phyloP scores from a whole-genome alignment of 2,888 invertebrate species.

The Yponomeuta evonymella region DNA sequence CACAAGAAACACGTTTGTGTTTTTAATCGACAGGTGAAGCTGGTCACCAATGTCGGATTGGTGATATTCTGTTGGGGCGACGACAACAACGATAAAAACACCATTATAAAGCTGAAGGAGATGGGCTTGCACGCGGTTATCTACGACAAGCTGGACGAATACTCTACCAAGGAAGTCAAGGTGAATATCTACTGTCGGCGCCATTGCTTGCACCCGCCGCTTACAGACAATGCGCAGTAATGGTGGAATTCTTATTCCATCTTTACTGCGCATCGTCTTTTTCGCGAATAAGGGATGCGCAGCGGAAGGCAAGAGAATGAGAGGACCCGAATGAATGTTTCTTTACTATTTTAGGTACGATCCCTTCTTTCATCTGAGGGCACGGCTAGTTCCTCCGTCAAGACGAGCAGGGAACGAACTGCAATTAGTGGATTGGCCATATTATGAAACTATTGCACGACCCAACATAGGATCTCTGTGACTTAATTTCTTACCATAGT shows the following conservation, averaged over 20 bases:
- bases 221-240: background rate
- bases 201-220: background rate
- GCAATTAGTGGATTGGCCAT: too few relatives aligned
- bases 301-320: too few relatives aligned
- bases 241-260: background rate
- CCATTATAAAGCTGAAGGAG: slow-evolving; percentile 89
- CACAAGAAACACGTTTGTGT: too few relatives aligned
- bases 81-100: slow-evolving; percentile 92
- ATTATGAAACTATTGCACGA: too few relatives aligned
- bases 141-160: slow-evolving; percentile 93
- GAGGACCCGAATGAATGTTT: too few relatives aligned
- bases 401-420: too few relatives aligned
- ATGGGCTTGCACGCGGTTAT: slow-evolving; percentile 97
- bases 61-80: slow-evolving; percentile 99
- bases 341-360: too few relatives aligned
- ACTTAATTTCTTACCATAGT: too few relatives aligned
- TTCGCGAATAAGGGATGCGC: too few relatives aligned
- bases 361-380: too few relatives aligned
- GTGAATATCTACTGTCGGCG: slow-evolving; percentile 31
- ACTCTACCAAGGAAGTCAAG: slow-evolving; percentile 82
- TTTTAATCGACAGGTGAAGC: slow-evolving; percentile 74
- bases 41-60: slow-evolving; percentile 87
- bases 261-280: background rate
- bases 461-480: too few relatives aligned
- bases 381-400: too few relatives aligned